These are phyloP conservation scores for Poecilia latipinna DNA, from an alignment of 2,113 vertebrate species.

Conservation along the genomic window DNA sequence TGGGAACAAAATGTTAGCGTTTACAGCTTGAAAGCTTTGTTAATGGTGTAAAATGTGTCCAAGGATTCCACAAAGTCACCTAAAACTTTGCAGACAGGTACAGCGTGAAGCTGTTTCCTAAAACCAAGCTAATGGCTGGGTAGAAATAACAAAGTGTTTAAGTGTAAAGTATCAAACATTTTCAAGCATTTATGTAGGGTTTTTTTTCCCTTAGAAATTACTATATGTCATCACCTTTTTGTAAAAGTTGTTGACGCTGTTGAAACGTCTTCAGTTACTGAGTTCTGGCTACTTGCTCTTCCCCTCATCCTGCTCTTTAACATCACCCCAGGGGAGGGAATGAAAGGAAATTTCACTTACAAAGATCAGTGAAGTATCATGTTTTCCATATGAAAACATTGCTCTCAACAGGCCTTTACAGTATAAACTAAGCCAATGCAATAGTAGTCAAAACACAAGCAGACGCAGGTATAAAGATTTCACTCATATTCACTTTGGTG, in stretches of 20 bases:
- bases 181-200: background rate
- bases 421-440: background rate
- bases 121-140: background rate
- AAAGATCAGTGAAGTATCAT: slow-evolving; percentile 24
- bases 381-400: background rate
- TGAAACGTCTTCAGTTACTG: slow-evolving; percentile 14
- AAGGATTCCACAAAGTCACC: too few relatives aligned
- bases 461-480: background rate
- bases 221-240: background rate
- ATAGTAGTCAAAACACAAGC: background rate
- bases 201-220: background rate
- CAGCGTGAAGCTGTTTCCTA: background rate
- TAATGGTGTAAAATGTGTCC: too few relatives aligned
- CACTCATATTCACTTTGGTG: background rate
- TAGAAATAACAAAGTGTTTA: too few relatives aligned
- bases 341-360: slow-evolving; percentile 22
- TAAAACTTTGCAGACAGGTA: background rate
- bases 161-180: background rate
- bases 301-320: slow-evolving; percentile 45
- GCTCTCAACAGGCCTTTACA: background rate
- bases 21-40: too few relatives aligned
- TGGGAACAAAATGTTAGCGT: too few relatives aligned
- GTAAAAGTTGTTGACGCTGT: background rate
- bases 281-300: background rate
- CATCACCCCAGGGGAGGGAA: slow-evolving; percentile 21